A percentile compares a stretch with the other conserved stretches of the same genome.
Conservation (phyloP, 2,113 vertebrate species). For the Sardina pilchardus region DNA sequence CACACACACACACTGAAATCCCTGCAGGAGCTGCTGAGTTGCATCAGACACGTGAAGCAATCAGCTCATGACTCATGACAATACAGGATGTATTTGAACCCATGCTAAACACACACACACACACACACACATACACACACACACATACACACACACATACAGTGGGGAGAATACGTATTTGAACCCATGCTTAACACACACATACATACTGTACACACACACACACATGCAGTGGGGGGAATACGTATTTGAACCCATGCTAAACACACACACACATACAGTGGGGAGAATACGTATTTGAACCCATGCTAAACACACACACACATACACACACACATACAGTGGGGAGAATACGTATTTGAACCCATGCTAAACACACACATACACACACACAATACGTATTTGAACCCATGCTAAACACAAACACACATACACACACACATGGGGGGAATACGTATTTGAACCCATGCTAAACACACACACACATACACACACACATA, state of each 20-base stretch:
- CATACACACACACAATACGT: background rate
- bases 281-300: too few relatives aligned
- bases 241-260: too few relatives aligned
- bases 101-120: conserved; percentile 25
- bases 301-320: background rate
- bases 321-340: background rate
- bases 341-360: too few relatives aligned
- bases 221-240: background rate
- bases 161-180: too few relatives aligned
- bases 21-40: too few relatives aligned
- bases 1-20: background rate
- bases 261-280: background rate
- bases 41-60: too few relatives aligned
- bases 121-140: background rate
- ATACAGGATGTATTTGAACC: too few relatives aligned
- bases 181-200: too few relatives aligned
- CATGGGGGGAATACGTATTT: too few relatives aligned
- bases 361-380: background rate
- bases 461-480: background rate
- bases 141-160: background rate
- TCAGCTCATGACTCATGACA: too few relatives aligned
- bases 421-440: background rate
- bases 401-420: too few relatives aligned
- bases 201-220: background rate
- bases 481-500: background rate